phyloP scores from a whole-genome alignment of 2,797 vertebrate genomes.

The Falco rusticolus region DNA sequence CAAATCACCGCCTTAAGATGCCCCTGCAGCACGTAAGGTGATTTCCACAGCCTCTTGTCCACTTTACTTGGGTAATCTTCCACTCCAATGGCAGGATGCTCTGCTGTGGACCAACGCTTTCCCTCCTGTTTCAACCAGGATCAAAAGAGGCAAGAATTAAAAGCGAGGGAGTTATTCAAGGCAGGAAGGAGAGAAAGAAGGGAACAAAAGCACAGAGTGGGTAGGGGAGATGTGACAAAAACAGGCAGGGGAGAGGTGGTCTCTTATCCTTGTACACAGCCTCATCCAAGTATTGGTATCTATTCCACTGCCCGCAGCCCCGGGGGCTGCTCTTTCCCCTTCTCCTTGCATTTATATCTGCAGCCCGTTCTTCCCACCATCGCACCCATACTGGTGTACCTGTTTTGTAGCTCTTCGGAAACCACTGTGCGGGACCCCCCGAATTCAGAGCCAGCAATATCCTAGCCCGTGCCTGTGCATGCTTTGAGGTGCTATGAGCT shows the following conservation, averaged over 20 bases:
- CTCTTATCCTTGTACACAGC: neutral
- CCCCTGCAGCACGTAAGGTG: rapidly evolving
- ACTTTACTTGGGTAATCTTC: neutral
- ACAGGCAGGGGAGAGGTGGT: neutral
- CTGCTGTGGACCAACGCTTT: neutral
- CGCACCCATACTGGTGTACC: neutral
- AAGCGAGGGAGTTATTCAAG: neutral
- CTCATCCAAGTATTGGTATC: neutral
- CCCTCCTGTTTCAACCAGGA: neutral
- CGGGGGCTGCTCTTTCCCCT: neutral
- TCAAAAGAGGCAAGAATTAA: neutral
- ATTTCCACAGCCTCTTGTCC: neutral
- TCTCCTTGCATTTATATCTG: neutral
- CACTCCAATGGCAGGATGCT: neutral
- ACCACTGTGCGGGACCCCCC: neutral
- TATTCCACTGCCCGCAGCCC: neutral
- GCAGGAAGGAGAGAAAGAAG: neutral
- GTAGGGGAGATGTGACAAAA: neutral
- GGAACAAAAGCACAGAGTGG: rapidly evolving
- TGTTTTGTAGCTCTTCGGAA: neutral
- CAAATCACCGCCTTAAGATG: neutral
- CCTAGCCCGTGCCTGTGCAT: neutral
- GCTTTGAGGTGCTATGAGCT: neutral
- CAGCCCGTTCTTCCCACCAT: neutral
- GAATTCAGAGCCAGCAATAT: neutral